Base-by-base conservation (phyloP, 2,797 vertebrate species). In the Rhinella marina region DNA sequence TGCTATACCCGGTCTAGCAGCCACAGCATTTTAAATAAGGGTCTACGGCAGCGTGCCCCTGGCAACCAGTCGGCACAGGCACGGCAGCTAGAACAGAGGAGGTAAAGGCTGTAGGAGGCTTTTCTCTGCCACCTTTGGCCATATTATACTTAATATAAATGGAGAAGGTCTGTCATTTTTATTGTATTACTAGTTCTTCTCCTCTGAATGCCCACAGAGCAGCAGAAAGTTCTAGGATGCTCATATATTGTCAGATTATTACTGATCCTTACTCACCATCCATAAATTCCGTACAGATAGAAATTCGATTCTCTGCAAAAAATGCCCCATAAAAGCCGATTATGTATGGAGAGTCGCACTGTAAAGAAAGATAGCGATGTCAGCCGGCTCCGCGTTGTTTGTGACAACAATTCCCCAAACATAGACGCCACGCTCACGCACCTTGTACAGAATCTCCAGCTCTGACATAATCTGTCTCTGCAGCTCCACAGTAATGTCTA, bases 401-500 rank as follows among this genome's bases (percentile, higher is more conserved):
- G 50, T 17, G 52, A 16, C 3, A 10, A 32, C 68, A 77, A 86
- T 82, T 86, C 84, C 88, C 84, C 64, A 77, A 19, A 56, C 48
- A 88, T 48, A 57, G 84, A 70, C 66, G 29, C 57, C 72, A 86
- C 57, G 84, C 79, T 0, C n/a, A 57, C 89, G 1, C 88, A 99
- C 98, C 98, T 99, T 99, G 92, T 99, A 99, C 90, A 99, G 98
- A 90, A 99, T 99, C 94, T 99, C 98, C 93, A 99, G 93, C 92
- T 99, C 98, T 0, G 98, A 99, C 98, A 99, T 99, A 90, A 99
- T 99, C 94, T 99, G 98, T 91, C 98, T 99, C 94, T 99, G 98
- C 90, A 99, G 94, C 83, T 99, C 98, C 94, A 97, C 96, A 2
- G 98, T 99, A 93, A 99, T 99, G 90, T 99, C 98, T 91, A 99